A percentile compares a stretch with the other conserved stretches of the same genome.
These are phyloP conservation scores for Tachina fera DNA, from an alignment of 2,888 invertebrate species.

Conservation along the genomic window DNA sequence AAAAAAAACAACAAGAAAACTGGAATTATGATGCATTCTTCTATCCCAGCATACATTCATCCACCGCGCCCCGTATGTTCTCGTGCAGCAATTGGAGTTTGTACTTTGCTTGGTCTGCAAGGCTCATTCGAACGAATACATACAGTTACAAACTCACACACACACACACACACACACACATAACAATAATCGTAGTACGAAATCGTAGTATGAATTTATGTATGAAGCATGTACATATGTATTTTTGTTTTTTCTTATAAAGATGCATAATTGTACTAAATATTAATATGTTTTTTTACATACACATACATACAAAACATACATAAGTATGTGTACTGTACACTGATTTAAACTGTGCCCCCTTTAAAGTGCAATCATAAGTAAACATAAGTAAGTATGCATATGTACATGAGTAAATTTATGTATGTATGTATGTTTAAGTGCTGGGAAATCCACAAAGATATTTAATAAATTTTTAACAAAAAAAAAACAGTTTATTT, in stretches of 20 bases:
- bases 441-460: conserved; percentile 1
- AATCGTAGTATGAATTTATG: conserved; percentile 42
- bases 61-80: conserved; percentile 39
- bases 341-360: conserved; percentile 23
- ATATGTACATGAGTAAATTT: too few species aligned
- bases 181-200: conserved; percentile 19
- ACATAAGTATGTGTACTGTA: background rate
- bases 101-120: conserved; percentile 53
- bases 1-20: conserved; percentile 47
- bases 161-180: background rate
- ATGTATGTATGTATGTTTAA: too few species aligned
- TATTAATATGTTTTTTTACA: background rate
- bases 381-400: too few species aligned
- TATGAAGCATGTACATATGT: conserved; percentile 16
- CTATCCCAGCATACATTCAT: conserved; percentile 30
- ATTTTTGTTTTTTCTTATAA: background rate
- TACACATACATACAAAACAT: too few species aligned
- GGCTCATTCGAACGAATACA: conserved; percentile 7
- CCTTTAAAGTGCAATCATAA: conserved; percentile 22
- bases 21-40: conserved; percentile 67
- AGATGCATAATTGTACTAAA: conserved; percentile 8
- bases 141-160: background rate
- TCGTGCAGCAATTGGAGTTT: conserved; percentile 51
- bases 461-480: conserved; percentile 9
- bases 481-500: background rate